Percentiles rank a stretch among this genome's conserved stretches.
These are phyloP conservation scores for Tetraneura akinire DNA, from an alignment of 1,140 invertebrate species.

Conservation along the genomic window DNA sequence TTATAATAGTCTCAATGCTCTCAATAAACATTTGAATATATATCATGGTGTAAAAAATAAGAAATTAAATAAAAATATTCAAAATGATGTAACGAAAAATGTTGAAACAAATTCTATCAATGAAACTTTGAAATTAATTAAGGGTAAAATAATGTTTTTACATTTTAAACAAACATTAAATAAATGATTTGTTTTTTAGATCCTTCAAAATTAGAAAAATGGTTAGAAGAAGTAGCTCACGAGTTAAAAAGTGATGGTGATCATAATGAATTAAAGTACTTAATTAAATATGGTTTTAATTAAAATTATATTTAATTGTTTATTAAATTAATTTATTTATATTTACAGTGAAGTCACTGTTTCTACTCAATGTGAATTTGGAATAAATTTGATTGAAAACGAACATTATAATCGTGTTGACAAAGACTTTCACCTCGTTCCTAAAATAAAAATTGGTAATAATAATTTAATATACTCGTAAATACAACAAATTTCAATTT, in stretches of 20 bases:
- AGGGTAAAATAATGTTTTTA: conserved; percentile 18
- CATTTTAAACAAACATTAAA: not conserved
- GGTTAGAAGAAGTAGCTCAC: conserved; percentile 9
- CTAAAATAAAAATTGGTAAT: not conserved
- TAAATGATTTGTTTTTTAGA: conserved; percentile 7
- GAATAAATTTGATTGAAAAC: conserved; percentile 9
- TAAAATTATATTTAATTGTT: not conserved
- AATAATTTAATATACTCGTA: not conserved
- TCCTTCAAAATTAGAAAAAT: conserved; percentile 23
- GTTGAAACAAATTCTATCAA: not conserved
- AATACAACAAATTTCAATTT: not conserved
- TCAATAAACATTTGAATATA: conserved; percentile 60
- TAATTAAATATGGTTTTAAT: not conserved
- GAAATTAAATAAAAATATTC: not conserved
- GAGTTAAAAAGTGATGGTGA: conserved; percentile 26
- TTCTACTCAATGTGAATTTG: conserved; percentile 13
- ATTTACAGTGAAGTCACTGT: not conserved
- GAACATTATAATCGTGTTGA: not conserved
- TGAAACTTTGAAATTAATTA: not conserved
- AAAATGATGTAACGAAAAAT: not conserved
- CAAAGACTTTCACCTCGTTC: conserved; percentile 54
- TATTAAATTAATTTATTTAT: not conserved
- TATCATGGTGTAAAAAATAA: conserved; percentile 34
- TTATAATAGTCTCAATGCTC: conserved; percentile 73
- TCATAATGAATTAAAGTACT: conserved; percentile 10